Evolutionary conservation across 2,888 invertebrate genomes (phyloP).

Genomic region (Mythimna vitellina): DNA sequence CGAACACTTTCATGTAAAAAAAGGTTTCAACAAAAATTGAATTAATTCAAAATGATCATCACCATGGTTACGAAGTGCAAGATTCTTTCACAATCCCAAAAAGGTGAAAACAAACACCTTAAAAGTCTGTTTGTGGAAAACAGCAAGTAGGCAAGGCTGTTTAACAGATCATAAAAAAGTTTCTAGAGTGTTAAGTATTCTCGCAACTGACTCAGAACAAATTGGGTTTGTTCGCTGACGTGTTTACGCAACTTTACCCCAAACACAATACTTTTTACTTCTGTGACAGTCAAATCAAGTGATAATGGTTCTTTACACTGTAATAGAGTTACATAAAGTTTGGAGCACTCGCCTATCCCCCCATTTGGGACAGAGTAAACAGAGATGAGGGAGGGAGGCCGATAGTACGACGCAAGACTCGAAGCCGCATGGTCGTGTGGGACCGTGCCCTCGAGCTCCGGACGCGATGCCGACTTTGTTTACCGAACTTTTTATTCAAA

Average conservation of each 20-base stretch:
- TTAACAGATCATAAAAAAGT: conserved; percentile 67
- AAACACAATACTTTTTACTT: conserved; percentile 64
- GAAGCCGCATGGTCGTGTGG: conserved; percentile 82
- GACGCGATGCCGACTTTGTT: conserved; percentile 73
- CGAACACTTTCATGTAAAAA: not conserved
- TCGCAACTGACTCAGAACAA: conserved; percentile 51
- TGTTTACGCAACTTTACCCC: conserved; percentile 64
- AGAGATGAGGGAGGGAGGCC: conserved; percentile 86
- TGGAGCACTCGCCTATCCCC: conserved; percentile 83
- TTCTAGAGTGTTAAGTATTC: conserved; percentile 59
- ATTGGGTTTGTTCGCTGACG: conserved; percentile 47
- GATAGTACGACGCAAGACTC: conserved; percentile 86
- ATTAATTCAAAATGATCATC: conserved; percentile 34
- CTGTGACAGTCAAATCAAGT: conserved; percentile 68
- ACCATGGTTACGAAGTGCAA: conserved; percentile 27
- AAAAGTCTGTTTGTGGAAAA: conserved; percentile 49
- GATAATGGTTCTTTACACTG: conserved; percentile 73
- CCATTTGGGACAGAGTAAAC: conserved; percentile 87
- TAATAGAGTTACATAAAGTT: conserved; percentile 80
- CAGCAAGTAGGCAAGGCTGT: conserved; percentile 58
- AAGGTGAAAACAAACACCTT: conserved; percentile 47
- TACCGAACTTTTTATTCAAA: conserved; percentile 78
- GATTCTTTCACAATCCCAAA: conserved; percentile 45
- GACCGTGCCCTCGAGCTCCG: conserved; percentile 65
- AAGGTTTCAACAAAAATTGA: not conserved